These are phyloP conservation scores for Axis porcinus DNA, from an alignment of 2,113 vertebrate species.

Conservation along the genomic window DNA sequence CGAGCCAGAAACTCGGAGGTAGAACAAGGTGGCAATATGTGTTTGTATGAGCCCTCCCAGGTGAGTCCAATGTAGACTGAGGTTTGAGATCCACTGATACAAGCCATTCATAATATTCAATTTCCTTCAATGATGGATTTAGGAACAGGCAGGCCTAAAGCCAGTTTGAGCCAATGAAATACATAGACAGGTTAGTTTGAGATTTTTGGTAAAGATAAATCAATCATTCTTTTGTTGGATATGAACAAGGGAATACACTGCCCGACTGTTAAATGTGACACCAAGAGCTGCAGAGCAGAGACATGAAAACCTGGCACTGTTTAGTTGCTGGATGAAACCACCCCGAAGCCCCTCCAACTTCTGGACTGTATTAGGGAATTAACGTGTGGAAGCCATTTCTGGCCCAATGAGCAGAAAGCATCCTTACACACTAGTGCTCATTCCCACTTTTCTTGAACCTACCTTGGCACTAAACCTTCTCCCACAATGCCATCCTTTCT, in stretches of 20 bases:
- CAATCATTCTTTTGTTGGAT: neutral
- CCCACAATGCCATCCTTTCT: neutral
- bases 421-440: neutral
- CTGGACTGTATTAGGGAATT: neutral
- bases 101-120: neutral
- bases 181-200: neutral
- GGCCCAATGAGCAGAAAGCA: neutral
- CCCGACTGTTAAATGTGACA: neutral
- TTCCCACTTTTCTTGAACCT: neutral
- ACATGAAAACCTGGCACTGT: neutral
- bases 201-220: neutral
- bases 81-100: neutral
- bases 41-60: neutral
- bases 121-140: neutral
- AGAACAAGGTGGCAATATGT: neutral
- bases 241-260: neutral
- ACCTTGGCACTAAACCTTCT: neutral
- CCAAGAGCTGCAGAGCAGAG: neutral
- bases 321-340: neutral
- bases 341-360: neutral
- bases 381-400: neutral
- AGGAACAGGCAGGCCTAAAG: neutral
- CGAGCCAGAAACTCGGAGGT: neutral
- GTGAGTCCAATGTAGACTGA: neutral
- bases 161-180: neutral